Conservation (phyloP, 1,140 invertebrate genomes). For the Choristoneura fumiferana region DNA sequence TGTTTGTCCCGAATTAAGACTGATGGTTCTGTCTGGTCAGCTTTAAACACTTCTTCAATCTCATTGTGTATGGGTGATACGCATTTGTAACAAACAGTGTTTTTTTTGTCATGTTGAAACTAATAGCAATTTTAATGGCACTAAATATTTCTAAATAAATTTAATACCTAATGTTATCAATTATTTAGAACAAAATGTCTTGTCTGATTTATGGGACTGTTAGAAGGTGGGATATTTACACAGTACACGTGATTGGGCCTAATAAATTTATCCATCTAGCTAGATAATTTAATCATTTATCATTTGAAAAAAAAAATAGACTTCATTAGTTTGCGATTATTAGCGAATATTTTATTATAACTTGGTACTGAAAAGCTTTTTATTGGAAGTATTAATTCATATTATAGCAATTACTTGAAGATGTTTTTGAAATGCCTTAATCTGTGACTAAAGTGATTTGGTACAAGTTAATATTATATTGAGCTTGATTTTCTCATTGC, state of each 20-base stretch:
- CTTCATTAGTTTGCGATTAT: background rate
- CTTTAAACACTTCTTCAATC: slow-evolving; percentile 29
- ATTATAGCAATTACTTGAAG: background rate
- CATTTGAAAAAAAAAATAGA: background rate
- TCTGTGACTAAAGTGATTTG: too few relatives aligned
- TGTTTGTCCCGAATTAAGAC: slow-evolving; percentile 36
- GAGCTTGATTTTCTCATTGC: too few relatives aligned
- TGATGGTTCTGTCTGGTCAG: slow-evolving; percentile 41
- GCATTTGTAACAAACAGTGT: background rate
- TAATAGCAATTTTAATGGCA: slow-evolving; percentile 8
- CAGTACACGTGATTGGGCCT: background rate
- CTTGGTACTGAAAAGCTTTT: background rate
- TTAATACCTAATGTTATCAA: background rate
- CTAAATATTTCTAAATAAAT: background rate
- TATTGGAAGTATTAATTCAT: background rate
- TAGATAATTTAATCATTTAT: background rate
- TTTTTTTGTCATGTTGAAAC: slow-evolving; percentile 12
- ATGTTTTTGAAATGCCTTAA: slow-evolving; percentile 37
- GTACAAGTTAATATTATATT: too few relatives aligned
- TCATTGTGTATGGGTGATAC: background rate
- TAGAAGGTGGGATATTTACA: background rate
- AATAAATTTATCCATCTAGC: background rate
- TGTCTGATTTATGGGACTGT: background rate
- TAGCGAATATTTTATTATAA: slow-evolving; percentile 3
- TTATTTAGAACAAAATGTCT: background rate